Evolutionary conservation across 2,113 vertebrate species (phyloP), one percentile per base, ranked within the genome.

Genomic region (Charina bottae): DNA sequence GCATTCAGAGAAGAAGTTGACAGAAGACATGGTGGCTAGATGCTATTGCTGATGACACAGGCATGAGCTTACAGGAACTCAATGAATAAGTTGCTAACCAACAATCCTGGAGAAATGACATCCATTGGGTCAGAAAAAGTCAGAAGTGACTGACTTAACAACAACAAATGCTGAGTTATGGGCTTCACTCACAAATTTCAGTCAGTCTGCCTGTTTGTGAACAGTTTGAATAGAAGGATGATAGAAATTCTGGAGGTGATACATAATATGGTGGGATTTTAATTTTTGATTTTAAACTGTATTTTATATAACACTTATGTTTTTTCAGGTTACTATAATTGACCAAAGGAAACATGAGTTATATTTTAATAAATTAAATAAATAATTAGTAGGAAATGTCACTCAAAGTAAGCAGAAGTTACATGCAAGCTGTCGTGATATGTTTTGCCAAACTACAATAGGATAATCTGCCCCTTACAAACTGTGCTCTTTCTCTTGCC

Each of bases 301-400:
- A 54, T 37, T 89, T 89, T 37, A 13, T 28, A 10, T n/a, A 13
- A 6, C 42, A 19, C 64, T 59, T 91, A 11, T 58, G 64, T 24
- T 90, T 46, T 59, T 11, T 37, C 6, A n/a, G 33, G 37, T 88
- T 59, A 4, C 12, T 84, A 15, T 54, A 89, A 84, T 26, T 58
- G 33, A 72, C 24, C 5, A 78, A 54, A 55, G 56, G 87, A 53
- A 89, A 85, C 46, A 19, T 60, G 12, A 21, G 8, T 62, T 55
- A 37, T 28, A 64, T 19, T 60, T 62, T 60, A 89, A 83, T 89
- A 83, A 62, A 92, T 26, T 54, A 92, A 92, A 53, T n/a, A 62
- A 24, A 89, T 88, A 85, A 90, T 60, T 10, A 87, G 89, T 0
- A 60, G 15, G 59, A 54, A 54, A 64, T 0, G 49, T 59, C 9